Evolutionary conservation across 2,797 vertebrate genomes (phyloP).

Genomic region (Anableps anableps): DNA sequence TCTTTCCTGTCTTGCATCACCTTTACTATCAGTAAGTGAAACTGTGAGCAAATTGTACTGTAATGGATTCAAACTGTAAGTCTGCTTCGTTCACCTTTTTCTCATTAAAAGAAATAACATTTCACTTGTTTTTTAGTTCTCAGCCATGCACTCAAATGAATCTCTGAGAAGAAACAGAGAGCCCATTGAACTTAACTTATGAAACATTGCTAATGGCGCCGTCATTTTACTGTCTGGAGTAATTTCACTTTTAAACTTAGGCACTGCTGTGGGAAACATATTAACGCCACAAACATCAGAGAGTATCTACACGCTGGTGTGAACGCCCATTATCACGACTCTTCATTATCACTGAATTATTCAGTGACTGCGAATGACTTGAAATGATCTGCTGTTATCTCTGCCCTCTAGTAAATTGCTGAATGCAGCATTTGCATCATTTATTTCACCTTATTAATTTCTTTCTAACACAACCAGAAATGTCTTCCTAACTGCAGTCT

Average conservation of each 20-base stretch:
- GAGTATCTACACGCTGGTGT: conserved; percentile 3
- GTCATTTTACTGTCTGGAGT: conserved; percentile 30
- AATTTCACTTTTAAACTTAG: conserved; percentile 45
- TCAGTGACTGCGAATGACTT: conserved; percentile 33
- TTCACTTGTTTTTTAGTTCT: conserved; percentile 6
- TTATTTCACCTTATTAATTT: conserved; percentile 22
- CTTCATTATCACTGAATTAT: conserved; percentile 32
- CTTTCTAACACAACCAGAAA: conserved; percentile 15
- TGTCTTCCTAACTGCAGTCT: not conserved
- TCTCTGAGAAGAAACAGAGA: conserved; percentile 23
- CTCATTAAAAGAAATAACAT: conserved; percentile 10
- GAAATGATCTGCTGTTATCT: conserved; percentile 34
- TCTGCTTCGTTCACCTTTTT: not conserved
- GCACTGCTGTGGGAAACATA: conserved; percentile 37
- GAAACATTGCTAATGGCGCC: conserved; percentile 15
- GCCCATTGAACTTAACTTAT: conserved; percentile 6
- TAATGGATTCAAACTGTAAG: not conserved
- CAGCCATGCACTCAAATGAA: not conserved
- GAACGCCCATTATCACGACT: conserved; percentile 29
- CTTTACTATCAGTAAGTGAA: not conserved
- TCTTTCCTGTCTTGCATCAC: not conserved
- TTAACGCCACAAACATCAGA: conserved; percentile 24
- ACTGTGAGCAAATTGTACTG: not conserved
- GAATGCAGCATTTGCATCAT: conserved; percentile 10
- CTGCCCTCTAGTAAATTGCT: conserved; percentile 11